These are phyloP conservation scores for Unio delphinus DNA, from an alignment of 2,888 invertebrate species.

Conservation along the genomic window DNA sequence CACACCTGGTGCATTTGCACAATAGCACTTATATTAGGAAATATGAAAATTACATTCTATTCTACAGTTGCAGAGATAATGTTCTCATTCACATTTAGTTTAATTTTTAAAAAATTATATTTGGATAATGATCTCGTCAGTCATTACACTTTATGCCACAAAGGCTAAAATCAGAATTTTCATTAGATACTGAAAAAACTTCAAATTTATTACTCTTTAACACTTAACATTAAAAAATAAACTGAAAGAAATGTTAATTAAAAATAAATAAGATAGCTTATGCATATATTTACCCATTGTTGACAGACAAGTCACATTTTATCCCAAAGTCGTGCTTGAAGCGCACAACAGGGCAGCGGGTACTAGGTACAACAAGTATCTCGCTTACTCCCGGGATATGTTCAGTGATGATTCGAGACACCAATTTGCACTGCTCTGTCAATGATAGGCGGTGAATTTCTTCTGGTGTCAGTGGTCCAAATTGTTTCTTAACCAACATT, in stretches of 20 bases:
- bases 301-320: conserved; percentile 64
- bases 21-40: no score
- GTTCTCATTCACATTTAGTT: no score
- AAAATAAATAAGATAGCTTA: background rate
- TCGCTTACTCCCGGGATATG: conserved; percentile 38
- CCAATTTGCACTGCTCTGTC: conserved; percentile 37
- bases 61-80: no score
- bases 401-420: conserved; percentile 43
- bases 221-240: background rate
- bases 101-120: no score
- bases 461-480: conserved; percentile 43
- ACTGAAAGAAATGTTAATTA: background rate
- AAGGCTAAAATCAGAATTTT: no score
- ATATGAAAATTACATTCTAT: no score
- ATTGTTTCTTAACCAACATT: conserved; percentile 41
- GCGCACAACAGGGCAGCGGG: conserved; percentile 59
- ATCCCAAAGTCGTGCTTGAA: conserved; percentile 52
- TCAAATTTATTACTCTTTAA: background rate
- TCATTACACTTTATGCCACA: no score
- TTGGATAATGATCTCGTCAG: no score
- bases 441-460: conserved; percentile 38
- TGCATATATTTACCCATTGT: conserved; percentile 55
- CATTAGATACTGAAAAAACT: no score
- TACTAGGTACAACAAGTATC: conserved; percentile 49
- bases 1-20: no score